phyloP scores from a whole-genome alignment of 2,888 invertebrate species.

The Drosophila fulvimacula region DNA sequence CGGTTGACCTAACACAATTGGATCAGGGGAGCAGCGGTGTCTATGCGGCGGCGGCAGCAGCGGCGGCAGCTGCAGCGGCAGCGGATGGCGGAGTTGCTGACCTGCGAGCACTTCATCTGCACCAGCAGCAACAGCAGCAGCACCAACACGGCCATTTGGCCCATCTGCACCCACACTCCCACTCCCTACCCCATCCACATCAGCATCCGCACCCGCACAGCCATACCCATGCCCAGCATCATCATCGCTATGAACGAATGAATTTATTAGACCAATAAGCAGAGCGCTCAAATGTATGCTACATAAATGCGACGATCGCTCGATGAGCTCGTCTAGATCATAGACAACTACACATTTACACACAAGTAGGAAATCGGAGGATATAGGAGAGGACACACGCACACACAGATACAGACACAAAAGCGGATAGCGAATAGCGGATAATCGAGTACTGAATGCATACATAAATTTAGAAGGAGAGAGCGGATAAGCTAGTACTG shows the following conservation, averaged over 20 bases:
- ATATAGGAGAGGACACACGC: background rate
- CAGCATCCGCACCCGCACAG: constrained; percentile 29
- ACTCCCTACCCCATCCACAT: constrained; percentile 13
- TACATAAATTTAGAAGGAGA: constrained; percentile 7
- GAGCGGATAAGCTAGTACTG: constrained; percentile 18
- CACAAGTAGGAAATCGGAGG: constrained; percentile 5
- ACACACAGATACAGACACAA: constrained; percentile 5
- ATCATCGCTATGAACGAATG: constrained; percentile 79
- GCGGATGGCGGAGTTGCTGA: constrained; percentile 35
- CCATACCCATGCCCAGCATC: constrained; percentile 55
- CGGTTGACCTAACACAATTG: constrained; percentile 81
- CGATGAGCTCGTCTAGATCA: background rate
- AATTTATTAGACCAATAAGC: constrained; percentile 82
- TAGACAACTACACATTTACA: background rate
- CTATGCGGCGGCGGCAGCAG: constrained; percentile 38
- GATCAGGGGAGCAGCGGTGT: constrained; percentile 63
- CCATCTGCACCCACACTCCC: constrained; percentile 29
- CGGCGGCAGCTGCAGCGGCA: constrained; percentile 33
- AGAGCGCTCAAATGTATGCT: constrained; percentile 56
- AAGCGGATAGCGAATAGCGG: background rate
- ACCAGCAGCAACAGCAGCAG: constrained; percentile 37
- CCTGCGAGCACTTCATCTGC: constrained; percentile 47
- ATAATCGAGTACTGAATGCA: constrained; percentile 15
- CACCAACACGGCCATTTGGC: constrained; percentile 33
- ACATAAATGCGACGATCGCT: constrained; percentile 21